Percentiles rank a stretch among this genome's conserved stretches.
phyloP scores from a whole-genome alignment of 1,140 invertebrate genomes.

The Drosophila pachea region DNA sequence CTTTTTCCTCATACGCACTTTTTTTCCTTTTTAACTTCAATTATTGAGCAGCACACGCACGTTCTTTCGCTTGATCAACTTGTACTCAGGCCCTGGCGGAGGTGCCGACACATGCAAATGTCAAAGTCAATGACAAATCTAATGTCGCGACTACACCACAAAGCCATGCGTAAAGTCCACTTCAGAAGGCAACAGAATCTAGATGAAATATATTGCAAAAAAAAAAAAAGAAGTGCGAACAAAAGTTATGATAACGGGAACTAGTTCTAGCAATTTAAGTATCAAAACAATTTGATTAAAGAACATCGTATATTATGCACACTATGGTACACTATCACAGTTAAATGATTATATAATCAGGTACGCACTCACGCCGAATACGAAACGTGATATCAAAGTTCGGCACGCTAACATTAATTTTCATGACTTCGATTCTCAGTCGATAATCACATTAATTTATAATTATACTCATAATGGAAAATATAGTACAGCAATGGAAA shows the following conservation, averaged over 20 bases:
- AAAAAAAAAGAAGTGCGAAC: background rate
- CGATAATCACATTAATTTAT: constrained; percentile 7
- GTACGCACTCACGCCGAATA: constrained; percentile 33
- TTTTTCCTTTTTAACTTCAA: constrained; percentile 15
- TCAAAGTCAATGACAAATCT: constrained; percentile 33
- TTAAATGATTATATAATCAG: constrained; percentile 51
- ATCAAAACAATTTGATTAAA: constrained; percentile 68
- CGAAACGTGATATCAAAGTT: constrained; percentile 11
- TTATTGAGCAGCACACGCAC: constrained; percentile 26
- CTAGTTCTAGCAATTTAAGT: constrained; percentile 10
- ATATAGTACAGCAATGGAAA: no score
- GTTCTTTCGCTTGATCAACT: constrained; percentile 5
- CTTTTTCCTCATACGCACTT: constrained; percentile 48
- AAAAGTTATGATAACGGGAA: constrained; percentile 39
- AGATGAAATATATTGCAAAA: background rate
- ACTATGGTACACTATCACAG: constrained; percentile 23
- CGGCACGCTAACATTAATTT: constrained; percentile 1
- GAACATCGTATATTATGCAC: constrained; percentile 1
- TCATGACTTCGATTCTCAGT: background rate
- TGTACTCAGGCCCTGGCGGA: constrained; percentile 4
- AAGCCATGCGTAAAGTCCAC: constrained; percentile 13
- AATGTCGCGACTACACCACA: constrained; percentile 11
- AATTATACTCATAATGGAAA: background rate
- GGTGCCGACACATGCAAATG: constrained; percentile 6
- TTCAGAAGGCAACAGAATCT: constrained; percentile 9